Conservation (phyloP, 2,113 vertebrate species). For the Cathartes aura region DNA sequence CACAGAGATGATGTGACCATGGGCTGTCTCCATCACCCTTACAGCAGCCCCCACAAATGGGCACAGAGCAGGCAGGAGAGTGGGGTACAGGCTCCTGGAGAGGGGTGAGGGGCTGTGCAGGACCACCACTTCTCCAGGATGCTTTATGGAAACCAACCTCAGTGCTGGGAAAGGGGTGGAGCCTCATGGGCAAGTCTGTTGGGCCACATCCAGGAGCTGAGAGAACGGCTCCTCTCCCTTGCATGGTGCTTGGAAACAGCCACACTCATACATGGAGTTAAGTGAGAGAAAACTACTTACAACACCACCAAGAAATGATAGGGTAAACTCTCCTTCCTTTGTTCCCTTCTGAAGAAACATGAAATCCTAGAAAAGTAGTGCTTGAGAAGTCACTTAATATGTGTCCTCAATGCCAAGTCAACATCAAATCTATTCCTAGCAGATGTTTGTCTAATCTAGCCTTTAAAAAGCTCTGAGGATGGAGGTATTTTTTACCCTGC, state of each 20-base stretch:
- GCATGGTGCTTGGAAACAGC: not conserved
- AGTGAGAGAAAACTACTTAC: not conserved
- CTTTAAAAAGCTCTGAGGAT: not conserved
- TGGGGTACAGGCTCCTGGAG: not conserved
- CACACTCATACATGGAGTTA: not conserved
- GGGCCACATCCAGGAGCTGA: not conserved
- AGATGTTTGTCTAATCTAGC: not conserved
- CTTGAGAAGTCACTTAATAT: not conserved
- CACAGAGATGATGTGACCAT: fast-evolving
- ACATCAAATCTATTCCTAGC: not conserved
- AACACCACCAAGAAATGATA: not conserved
- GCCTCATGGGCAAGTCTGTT: not conserved
- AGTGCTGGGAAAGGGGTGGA: not conserved
- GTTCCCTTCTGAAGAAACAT: not conserved
- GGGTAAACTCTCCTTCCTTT: not conserved
- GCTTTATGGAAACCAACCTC: not conserved
- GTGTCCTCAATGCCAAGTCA: not conserved
- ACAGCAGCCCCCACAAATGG: not conserved
- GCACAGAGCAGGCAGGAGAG: not conserved
- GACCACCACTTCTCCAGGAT: not conserved
- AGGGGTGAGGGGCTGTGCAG: not conserved
- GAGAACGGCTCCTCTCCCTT: not conserved
- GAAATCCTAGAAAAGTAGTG: not conserved
- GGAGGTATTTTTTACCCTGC: not conserved
- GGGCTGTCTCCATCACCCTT: not conserved